Percentiles rank a stretch among this genome's conserved stretches.
phyloP scores from a whole-genome alignment of 2,888 invertebrate genomes.

The Cetonia aurata region DNA sequence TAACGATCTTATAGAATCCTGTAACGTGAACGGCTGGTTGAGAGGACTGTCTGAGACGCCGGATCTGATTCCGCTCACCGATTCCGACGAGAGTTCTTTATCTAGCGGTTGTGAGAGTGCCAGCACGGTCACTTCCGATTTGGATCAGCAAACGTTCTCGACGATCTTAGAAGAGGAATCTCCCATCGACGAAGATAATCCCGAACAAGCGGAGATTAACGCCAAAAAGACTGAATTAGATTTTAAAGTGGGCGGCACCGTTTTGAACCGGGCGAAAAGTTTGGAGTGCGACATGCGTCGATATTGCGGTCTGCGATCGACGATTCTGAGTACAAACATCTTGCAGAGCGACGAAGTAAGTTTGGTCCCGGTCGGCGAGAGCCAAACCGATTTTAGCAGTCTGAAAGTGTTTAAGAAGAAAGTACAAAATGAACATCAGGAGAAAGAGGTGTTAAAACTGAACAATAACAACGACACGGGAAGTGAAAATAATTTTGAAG shows the following conservation, averaged over 20 bases:
- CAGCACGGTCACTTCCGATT: constrained; percentile 76
- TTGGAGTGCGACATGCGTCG: constrained; percentile 62
- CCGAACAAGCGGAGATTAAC: constrained; percentile 49
- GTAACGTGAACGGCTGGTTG: constrained; percentile 59
- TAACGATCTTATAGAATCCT: constrained; percentile 61
- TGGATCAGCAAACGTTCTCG: constrained; percentile 61
- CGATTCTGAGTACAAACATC: constrained; percentile 53
- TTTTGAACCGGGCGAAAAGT: constrained; percentile 59
- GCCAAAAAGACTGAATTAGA: constrained; percentile 62
- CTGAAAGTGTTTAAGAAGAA: constrained; percentile 65
- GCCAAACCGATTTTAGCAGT: constrained; percentile 64
- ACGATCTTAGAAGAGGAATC: constrained; percentile 50
- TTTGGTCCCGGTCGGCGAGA: constrained; percentile 65
- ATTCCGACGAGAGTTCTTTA: constrained; percentile 81
- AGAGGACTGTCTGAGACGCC: constrained; percentile 58
- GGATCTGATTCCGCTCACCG: constrained; percentile 70
- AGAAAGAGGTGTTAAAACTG: constrained; percentile 2
- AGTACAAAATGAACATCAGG: constrained; percentile 51
- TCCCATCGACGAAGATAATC: constrained; percentile 52
- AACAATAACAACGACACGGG: constrained; percentile 68
- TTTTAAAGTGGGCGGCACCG: constrained; percentile 65
- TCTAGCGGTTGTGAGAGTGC: constrained; percentile 87
- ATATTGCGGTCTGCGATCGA: constrained; percentile 57
- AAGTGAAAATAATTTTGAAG: constrained; percentile 62
- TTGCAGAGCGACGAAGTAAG: constrained; percentile 64